Evolutionary conservation across 2,113 vertebrate species (phyloP).

Genomic region (Cavia aperea): DNA sequence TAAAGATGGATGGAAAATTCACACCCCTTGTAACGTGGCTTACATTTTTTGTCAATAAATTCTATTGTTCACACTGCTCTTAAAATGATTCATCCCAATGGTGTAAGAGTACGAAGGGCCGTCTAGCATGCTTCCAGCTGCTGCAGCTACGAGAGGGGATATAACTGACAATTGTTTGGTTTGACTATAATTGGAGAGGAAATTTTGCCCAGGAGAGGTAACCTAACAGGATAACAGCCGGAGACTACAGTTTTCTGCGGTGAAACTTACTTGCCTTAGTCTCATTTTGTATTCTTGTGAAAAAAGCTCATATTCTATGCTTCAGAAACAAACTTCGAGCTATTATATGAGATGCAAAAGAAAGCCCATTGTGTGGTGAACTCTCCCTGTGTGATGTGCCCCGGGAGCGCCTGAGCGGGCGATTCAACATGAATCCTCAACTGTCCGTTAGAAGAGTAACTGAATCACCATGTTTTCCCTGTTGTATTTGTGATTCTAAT

Average conservation of each 20-base stretch:
- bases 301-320: neutral
- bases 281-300: neutral
- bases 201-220: neutral
- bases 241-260: neutral
- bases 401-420: neutral
- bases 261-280: neutral
- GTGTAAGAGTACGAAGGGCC: constrained; percentile 2
- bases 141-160: neutral
- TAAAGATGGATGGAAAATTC: constrained; percentile 8
- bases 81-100: constrained; percentile 5
- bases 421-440: neutral
- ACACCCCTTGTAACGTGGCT: neutral
- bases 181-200: constrained; percentile 21
- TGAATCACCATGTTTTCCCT: neutral
- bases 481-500: neutral
- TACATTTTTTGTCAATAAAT: constrained; percentile 6
- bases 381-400: neutral
- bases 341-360: neutral
- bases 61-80: neutral
- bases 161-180: constrained; percentile 26
- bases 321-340: neutral
- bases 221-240: constrained; percentile 19
- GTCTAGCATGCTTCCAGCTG: neutral
- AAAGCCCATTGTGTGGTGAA: neutral
- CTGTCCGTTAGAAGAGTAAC: neutral